Conservation (phyloP, 2,888 invertebrate species). For the Xestia c-nigrum region DNA sequence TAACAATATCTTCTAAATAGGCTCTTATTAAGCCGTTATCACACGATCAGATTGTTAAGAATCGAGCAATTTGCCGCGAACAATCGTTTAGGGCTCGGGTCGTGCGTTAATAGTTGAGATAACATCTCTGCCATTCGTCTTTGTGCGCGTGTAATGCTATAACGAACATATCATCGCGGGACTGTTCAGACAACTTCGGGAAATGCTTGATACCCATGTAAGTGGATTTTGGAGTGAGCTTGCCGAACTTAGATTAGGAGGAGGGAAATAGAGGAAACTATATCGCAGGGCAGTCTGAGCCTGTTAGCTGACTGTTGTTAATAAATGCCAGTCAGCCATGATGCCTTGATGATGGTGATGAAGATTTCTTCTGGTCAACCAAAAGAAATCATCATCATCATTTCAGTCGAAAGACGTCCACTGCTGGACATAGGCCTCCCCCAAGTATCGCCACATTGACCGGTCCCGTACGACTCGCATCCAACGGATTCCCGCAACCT, state of each 20-base stretch:
- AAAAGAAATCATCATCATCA: too few relatives aligned
- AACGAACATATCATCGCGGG: slow-evolving; percentile 42
- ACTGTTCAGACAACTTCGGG: slow-evolving; percentile 8
- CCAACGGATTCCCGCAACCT: too few relatives aligned
- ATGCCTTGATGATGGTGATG: too few relatives aligned
- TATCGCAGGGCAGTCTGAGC: not conserved
- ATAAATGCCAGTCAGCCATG: not conserved
- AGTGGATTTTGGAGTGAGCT: slow-evolving; percentile 12
- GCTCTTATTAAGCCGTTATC: slow-evolving; percentile 65
- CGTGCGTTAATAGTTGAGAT: slow-evolving; percentile 68
- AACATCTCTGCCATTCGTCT: slow-evolving; percentile 65
- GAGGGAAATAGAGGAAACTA: not conserved
- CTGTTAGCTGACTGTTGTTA: not conserved
- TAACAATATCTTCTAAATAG: slow-evolving; percentile 59
- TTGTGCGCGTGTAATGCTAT: slow-evolving; percentile 65
- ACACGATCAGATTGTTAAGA: slow-evolving; percentile 63
- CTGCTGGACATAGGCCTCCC: too few relatives aligned
- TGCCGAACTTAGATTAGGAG: not conserved
- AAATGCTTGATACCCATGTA: slow-evolving; percentile 23
- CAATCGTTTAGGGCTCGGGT: slow-evolving; percentile 60
- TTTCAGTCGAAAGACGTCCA: too few relatives aligned
- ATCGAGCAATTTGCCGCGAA: slow-evolving; percentile 70
- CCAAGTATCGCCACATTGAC: too few relatives aligned
- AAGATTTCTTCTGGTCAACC: too few relatives aligned
- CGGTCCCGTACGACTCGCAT: too few relatives aligned